Evolutionary conservation across 37 sponge, comb jelly and placozoan species (phyloP).

Genomic region (Hormiphora californensis): DNA sequence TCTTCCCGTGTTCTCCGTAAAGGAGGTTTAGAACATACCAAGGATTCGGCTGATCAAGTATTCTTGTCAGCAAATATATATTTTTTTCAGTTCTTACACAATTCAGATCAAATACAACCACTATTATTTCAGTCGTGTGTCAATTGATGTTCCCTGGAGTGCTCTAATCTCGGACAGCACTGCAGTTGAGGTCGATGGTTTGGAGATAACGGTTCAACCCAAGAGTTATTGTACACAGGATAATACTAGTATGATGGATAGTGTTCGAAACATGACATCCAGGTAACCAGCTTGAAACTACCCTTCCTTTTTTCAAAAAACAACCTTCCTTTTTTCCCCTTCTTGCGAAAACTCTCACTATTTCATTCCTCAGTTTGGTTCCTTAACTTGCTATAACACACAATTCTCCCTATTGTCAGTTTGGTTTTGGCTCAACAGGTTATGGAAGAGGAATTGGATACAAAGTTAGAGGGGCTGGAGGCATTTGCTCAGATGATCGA

Average conservation of each 20-base stretch:
- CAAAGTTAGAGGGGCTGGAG: constrained; percentile 41
- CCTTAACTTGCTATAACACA: too few relatives aligned
- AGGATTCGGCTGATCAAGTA: too few relatives aligned
- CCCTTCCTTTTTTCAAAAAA: too few relatives aligned
- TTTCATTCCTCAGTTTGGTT: too few relatives aligned
- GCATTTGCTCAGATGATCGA: constrained; percentile 51
- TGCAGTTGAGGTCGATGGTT: constrained; percentile 70
- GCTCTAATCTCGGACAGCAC: constrained; percentile 77
- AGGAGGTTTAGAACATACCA: too few relatives aligned
- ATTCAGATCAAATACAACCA: too few relatives aligned
- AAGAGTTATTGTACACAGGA: background rate
- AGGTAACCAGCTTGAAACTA: background rate
- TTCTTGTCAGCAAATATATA: too few relatives aligned
- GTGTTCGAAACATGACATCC: constrained; percentile 41
- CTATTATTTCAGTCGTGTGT: constrained; percentile 57
- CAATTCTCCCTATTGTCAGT: constrained; percentile 1
- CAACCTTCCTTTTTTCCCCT: too few relatives aligned
- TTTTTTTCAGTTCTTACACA: too few relatives aligned
- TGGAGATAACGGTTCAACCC: constrained; percentile 63
- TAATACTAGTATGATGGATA: constrained; percentile 42
- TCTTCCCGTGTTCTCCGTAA: background rate
- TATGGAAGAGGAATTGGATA: constrained; percentile 48
- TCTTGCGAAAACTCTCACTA: too few relatives aligned
- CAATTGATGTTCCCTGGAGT: constrained; percentile 79
- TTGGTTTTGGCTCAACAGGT: constrained; percentile 43